Evolutionary conservation across 2,888 invertebrate species (phyloP).

Genomic region (Capitulum mitella): DNA sequence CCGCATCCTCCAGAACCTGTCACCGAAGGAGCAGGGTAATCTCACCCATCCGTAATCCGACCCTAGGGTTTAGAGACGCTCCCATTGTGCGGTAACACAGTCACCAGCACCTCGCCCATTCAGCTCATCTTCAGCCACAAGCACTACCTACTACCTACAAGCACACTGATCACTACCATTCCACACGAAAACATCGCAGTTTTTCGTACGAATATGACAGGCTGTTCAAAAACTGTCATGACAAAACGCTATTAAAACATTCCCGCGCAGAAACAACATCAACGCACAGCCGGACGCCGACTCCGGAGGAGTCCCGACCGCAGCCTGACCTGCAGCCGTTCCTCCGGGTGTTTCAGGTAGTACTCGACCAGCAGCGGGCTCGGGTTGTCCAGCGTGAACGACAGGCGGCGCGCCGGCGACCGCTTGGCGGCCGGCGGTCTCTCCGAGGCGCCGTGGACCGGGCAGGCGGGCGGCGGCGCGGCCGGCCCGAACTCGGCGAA

Average conservation of each 20-base stretch:
- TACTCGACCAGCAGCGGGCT: slow-evolving; percentile 58
- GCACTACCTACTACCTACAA: too few species aligned
- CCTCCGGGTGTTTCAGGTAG: slow-evolving; percentile 12
- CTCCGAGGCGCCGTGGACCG: background rate
- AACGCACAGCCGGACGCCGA: too few species aligned
- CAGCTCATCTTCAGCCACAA: too few species aligned
- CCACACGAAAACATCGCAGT: background rate
- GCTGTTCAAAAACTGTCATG: too few species aligned
- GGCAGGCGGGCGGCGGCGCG: background rate
- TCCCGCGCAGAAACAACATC: too few species aligned
- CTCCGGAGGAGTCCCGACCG: background rate
- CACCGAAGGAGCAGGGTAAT: background rate
- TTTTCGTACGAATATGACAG: background rate
- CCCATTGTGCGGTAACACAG: too few species aligned
- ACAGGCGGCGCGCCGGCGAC: slow-evolving; percentile 58
- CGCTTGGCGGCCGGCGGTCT: background rate
- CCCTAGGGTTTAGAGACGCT: too few species aligned
- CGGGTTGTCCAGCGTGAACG: slow-evolving; percentile 68
- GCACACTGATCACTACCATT: background rate
- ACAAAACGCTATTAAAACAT: too few species aligned
- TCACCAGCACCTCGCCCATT: too few species aligned
- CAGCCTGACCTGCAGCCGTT: background rate
- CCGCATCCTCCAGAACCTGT: background rate
- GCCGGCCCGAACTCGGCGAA: background rate
- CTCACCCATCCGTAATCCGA: background rate